phyloP scores from a whole-genome alignment of 2,797 vertebrate genomes.

The Agapornis canus region DNA sequence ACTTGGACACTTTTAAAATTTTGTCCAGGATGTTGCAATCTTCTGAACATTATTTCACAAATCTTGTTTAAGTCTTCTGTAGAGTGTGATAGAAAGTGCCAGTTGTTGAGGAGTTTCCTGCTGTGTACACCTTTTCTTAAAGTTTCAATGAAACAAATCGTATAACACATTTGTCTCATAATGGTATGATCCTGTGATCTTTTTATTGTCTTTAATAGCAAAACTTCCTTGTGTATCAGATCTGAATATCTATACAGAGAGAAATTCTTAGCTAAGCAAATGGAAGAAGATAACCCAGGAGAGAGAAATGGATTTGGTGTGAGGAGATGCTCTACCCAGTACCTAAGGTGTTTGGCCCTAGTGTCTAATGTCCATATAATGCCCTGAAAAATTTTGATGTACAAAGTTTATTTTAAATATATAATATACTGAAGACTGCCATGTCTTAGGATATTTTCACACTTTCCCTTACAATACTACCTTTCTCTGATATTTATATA shows the following conservation, averaged over 20 bases:
- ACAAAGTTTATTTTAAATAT: neutral
- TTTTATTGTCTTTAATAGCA: constrained; percentile 60
- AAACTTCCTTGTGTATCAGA: constrained; percentile 47
- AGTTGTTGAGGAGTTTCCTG: neutral
- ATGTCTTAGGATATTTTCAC: neutral
- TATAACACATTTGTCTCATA: neutral
- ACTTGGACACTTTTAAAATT: neutral
- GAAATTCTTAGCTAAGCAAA: constrained; percentile 67
- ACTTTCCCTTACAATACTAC: neutral
- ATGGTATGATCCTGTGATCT: constrained; percentile 44
- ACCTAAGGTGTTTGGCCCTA: constrained; percentile 54
- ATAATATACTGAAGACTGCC: neutral
- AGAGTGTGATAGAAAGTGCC: neutral
- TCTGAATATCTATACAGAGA: constrained; percentile 65
- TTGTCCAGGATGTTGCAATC: neutral
- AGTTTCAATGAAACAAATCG: neutral
- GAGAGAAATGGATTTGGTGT: constrained; percentile 61
- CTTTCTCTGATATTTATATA: neutral
- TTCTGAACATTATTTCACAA: neutral
- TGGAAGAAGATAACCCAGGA: constrained; percentile 54
- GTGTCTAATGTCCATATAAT: constrained; percentile 40
- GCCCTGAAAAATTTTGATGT: constrained; percentile 19
- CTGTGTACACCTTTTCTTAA: neutral
- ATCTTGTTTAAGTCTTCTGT: neutral
- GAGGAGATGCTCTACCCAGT: constrained; percentile 61